Evolutionary conservation across 2,888 invertebrate species (phyloP).

Genomic region (Camponotus fellah): DNA sequence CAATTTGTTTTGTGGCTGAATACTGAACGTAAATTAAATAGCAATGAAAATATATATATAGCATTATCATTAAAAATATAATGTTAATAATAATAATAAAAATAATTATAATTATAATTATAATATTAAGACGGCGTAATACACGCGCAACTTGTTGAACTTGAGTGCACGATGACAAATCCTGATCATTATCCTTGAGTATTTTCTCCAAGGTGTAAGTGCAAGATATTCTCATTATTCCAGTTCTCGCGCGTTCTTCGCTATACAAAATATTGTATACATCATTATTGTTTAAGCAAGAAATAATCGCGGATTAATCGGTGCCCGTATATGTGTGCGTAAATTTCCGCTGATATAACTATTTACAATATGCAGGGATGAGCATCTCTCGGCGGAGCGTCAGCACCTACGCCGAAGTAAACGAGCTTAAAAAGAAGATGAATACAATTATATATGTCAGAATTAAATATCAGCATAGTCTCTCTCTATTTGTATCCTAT

Average conservation of each 20-base stretch:
- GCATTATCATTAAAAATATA: conserved; percentile 20
- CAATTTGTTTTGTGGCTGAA: conserved; percentile 72
- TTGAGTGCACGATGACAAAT: conserved; percentile 64
- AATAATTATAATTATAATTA: conserved; percentile 57
- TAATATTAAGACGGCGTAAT: conserved; percentile 42
- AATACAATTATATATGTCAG: conserved; percentile 18
- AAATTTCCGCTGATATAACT: conserved; percentile 56
- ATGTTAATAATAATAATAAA: conserved; percentile 40
- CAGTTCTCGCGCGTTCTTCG: conserved; percentile 27
- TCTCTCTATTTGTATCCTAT: conserved; percentile 14
- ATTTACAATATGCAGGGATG: conserved; percentile 67
- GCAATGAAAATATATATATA: conserved; percentile 55
- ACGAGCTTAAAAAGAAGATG: conserved; percentile 11
- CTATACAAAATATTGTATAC: conserved; percentile 55
- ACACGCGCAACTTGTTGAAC: conserved; percentile 57
- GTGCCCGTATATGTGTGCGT: conserved; percentile 39
- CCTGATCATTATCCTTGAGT: conserved; percentile 66
- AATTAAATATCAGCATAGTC: conserved; percentile 46
- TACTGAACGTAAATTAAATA: conserved; percentile 84
- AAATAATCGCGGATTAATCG: conserved; percentile 58
- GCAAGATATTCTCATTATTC: conserved; percentile 14
- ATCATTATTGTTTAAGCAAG: conserved; percentile 62
- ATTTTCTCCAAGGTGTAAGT: conserved; percentile 61
- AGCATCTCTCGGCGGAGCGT: conserved; percentile 14
- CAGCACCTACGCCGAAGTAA: neutral